Evolutionary conservation across 2,797 vertebrate species (phyloP).

Genomic region (Micrastur ruficollis): DNA sequence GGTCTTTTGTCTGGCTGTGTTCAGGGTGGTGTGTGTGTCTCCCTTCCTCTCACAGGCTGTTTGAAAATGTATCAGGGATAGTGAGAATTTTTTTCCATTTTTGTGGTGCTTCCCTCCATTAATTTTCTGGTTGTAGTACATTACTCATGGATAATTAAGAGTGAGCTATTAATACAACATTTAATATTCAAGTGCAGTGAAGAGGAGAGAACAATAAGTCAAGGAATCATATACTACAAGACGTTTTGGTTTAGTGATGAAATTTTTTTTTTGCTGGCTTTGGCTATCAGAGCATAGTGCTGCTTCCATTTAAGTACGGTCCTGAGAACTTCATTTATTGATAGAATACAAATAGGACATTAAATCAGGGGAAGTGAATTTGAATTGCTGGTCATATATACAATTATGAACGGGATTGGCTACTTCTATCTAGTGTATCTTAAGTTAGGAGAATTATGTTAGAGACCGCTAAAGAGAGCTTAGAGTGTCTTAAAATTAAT

Average conservation of each 20-base stretch:
- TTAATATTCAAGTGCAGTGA: conserved; percentile 79
- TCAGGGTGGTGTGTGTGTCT: background rate
- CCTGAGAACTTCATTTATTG: conserved; percentile 56
- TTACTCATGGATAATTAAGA: conserved; percentile 84
- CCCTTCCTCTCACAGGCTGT: background rate
- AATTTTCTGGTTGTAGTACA: conserved; percentile 77
- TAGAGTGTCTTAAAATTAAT: conserved; percentile 36
- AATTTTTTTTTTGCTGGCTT: conserved; percentile 26
- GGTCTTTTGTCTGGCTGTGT: background rate
- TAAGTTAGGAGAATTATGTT: conserved; percentile 32
- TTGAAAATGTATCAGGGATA: background rate
- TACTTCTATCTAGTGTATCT: background rate
- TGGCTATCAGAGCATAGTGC: conserved; percentile 35
- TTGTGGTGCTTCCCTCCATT: conserved; percentile 76
- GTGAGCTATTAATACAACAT: conserved; percentile 81
- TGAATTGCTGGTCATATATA: conserved; percentile 43
- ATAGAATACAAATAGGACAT: conserved; percentile 52
- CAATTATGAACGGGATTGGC: background rate
- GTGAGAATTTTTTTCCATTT: conserved; percentile 59
- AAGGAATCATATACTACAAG: conserved; percentile 63
- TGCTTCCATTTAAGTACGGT: conserved; percentile 19
- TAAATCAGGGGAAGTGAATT: conserved; percentile 48
- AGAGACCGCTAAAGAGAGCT: conserved; percentile 21
- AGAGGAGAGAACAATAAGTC: conserved; percentile 77
- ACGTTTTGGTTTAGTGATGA: conserved; percentile 35